Percentiles rank a stretch among this genome's conserved stretches.
These are phyloP conservation scores for Nanger granti DNA, from an alignment of 2,113 vertebrate species.

Conservation along the genomic window DNA sequence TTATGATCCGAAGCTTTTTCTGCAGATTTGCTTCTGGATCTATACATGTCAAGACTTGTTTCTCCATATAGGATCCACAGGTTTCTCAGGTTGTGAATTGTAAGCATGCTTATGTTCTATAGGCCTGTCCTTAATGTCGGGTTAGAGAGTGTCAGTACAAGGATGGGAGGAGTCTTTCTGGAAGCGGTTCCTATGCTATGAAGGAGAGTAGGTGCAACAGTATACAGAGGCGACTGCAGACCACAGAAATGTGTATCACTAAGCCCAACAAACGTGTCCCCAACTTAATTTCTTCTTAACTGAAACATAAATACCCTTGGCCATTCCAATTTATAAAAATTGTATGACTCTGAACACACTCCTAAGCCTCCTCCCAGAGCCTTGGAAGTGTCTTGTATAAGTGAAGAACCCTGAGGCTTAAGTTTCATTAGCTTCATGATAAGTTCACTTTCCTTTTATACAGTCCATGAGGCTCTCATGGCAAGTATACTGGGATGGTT, in stretches of 20 bases:
- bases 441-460: background rate
- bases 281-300: background rate
- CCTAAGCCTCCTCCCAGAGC: background rate
- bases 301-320: background rate
- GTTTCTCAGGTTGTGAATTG: background rate
- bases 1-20: background rate
- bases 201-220: background rate
- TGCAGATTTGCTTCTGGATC: background rate
- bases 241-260: background rate
- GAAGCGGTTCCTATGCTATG: background rate
- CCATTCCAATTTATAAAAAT: background rate
- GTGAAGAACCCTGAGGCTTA: background rate
- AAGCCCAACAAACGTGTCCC: background rate
- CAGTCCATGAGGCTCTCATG: background rate
- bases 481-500: background rate
- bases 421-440: background rate
- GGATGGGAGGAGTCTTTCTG: background rate
- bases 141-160: background rate
- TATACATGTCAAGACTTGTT: background rate
- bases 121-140: background rate
- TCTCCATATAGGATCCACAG: too few relatives aligned
- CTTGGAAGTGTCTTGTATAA: background rate
- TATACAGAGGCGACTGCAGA: background rate
- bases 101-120: background rate
- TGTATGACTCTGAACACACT: background rate